Evolutionary conservation across 2,797 vertebrate genomes (phyloP).

Genomic region (Lutjanus campechanus): DNA sequence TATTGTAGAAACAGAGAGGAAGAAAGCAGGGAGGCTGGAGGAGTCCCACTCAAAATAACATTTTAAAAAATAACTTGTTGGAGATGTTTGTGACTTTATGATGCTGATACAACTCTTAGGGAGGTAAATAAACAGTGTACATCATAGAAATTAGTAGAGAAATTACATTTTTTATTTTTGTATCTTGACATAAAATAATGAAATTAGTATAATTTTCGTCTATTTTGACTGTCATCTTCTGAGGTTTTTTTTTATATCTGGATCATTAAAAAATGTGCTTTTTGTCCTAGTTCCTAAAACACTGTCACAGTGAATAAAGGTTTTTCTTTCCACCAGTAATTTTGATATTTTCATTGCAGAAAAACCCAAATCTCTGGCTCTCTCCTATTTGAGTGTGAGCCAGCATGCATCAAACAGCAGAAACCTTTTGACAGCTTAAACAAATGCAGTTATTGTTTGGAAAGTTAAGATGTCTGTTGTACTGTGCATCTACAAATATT

Average conservation of each 20-base stretch:
- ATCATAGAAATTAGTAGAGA: neutral
- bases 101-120: neutral
- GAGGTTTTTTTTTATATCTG: neutral
- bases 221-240: neutral
- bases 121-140: neutral
- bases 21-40: neutral
- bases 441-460: too few relatives aligned
- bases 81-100: neutral
- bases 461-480: too few relatives aligned
- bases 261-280: neutral
- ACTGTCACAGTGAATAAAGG: neutral
- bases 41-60: neutral
- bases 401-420: neutral
- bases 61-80: neutral
- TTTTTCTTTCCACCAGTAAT: neutral
- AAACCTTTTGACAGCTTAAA: neutral
- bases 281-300: neutral
- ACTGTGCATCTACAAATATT: neutral
- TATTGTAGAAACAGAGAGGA: neutral
- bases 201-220: neutral
- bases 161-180: neutral
- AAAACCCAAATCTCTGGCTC: neutral
- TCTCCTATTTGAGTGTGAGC: neutral
- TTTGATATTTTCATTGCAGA: neutral
- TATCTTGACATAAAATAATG: neutral